A percentile compares a stretch with the other conserved stretches of the same genome.
phyloP scores from a whole-genome alignment of 92 coral and sea anemone species.

The Porites lobata region DNA sequence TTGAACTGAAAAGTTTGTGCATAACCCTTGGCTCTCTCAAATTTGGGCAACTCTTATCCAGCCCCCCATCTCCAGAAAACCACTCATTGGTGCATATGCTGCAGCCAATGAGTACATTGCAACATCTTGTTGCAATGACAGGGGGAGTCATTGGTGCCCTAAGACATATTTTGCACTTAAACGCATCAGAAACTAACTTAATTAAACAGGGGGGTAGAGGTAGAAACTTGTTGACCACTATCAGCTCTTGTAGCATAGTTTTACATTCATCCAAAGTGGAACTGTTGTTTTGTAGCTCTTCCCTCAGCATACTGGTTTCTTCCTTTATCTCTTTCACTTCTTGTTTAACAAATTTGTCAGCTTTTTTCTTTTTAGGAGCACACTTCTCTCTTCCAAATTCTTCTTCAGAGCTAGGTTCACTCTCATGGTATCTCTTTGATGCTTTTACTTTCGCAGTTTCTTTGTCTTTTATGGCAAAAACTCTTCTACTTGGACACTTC shows the following conservation, averaged over 20 bases:
- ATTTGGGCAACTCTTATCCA: conserved; percentile 40
- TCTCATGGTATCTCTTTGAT: not conserved
- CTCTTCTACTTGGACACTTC: conserved; percentile 15
- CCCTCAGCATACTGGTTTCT: conserved; percentile 1
- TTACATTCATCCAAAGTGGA: conserved; percentile 26
- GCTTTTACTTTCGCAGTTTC: conserved; percentile 8
- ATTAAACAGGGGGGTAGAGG: conserved; percentile 38
- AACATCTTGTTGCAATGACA: conserved; percentile 49
- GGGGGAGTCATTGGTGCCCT: conserved; percentile 39
- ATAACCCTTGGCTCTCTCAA: no score
- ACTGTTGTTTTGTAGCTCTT: not conserved
- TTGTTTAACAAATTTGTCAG: not conserved
- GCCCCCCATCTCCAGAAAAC: conserved; percentile 51
- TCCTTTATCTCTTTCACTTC: not conserved
- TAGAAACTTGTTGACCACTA: conserved; percentile 14
- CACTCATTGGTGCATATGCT: conserved; percentile 33
- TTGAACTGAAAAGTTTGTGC: conserved; percentile 26
- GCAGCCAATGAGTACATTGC: conserved; percentile 54
- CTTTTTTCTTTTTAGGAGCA: conserved; percentile 5
- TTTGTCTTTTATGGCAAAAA: conserved; percentile 3
- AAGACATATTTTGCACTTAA: conserved; percentile 57
- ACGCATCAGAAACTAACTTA: conserved; percentile 50
- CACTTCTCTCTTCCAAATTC: not conserved
- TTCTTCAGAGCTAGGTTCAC: not conserved
- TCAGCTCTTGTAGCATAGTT: conserved; percentile 28